Percentiles rank a stretch among this genome's conserved stretches.
Conservation (phyloP, 2,797 vertebrate genomes). For the Balearica regulorum region DNA sequence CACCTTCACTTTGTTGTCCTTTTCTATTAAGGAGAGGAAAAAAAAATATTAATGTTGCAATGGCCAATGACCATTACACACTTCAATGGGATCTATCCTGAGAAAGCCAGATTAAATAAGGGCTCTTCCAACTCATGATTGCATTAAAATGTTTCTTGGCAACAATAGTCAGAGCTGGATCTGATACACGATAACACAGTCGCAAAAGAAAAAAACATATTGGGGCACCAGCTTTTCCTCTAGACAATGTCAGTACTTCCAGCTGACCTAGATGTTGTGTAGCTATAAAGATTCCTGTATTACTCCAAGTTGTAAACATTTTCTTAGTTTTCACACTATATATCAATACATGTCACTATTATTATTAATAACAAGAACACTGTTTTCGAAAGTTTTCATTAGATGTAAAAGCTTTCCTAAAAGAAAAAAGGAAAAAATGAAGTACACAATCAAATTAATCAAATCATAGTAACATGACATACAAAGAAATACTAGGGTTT, state of each 20-base stretch:
- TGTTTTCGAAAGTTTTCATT: background rate
- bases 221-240: background rate
- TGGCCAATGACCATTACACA: background rate
- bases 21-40: background rate
- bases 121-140: background rate
- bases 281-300: background rate
- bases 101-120: background rate
- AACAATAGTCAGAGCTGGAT: background rate
- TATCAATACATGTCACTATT: background rate
- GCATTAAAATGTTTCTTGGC: slow-evolving; percentile 8
- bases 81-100: background rate
- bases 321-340: background rate
- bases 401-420: background rate
- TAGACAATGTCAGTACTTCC: background rate
- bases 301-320: background rate
- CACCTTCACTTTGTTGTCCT: background rate
- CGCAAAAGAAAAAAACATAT: background rate
- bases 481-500: background rate
- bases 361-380: background rate
- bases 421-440: background rate
- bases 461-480: background rate
- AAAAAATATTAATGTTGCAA: background rate
- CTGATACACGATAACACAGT: background rate
- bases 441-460: background rate
- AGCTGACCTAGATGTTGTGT: background rate